A percentile compares a stretch with the other conserved stretches of the same genome.
Conservation (phyloP, 2,113 vertebrate species). For the Urocitellus parryii region DNA sequence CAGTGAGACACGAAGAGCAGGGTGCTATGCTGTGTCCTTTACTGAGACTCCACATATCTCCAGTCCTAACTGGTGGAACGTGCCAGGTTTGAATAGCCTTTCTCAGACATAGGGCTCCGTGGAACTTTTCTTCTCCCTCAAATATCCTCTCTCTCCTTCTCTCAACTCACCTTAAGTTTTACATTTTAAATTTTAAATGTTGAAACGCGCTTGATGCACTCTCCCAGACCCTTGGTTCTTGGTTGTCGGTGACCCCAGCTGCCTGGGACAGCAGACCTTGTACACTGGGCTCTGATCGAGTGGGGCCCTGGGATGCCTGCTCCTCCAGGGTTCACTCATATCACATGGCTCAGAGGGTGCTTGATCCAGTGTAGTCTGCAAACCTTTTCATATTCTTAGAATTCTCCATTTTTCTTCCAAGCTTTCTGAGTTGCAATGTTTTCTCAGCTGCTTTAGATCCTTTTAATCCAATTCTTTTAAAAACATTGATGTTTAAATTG, state of each 20-base stretch:
- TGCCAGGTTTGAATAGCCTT: no score
- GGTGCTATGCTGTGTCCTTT: not conserved
- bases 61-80: not conserved
- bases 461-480: not conserved
- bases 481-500: conserved; percentile 1
- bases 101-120: not conserved
- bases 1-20: no score
- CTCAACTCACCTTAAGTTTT: not conserved
- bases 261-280: no score
- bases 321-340: not conserved
- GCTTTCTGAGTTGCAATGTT: not conserved
- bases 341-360: not conserved
- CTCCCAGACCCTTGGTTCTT: no score
- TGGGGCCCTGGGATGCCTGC: not conserved
- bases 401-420: not conserved
- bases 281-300: no score
- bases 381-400: not conserved
- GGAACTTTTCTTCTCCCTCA: not conserved
- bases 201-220: not conserved
- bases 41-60: not conserved
- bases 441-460: conserved; percentile 5
- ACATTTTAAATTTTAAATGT: not conserved
- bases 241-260: no score
- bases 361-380: not conserved
- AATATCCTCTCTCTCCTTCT: not conserved